phyloP scores from a whole-genome alignment of 2,797 vertebrate genomes.

The Pipistrellus nathusii region DNA sequence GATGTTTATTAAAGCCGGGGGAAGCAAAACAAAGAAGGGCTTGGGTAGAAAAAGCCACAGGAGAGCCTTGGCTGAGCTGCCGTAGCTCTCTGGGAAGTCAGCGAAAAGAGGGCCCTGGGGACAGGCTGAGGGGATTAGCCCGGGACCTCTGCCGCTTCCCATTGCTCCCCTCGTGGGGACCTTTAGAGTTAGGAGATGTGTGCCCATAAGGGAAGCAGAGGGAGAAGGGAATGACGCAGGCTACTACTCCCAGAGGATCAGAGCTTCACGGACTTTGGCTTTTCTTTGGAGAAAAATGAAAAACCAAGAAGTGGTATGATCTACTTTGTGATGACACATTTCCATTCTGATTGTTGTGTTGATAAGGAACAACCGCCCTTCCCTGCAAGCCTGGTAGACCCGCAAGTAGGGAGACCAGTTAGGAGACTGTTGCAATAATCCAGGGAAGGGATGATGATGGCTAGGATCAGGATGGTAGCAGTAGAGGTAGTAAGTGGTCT shows the following conservation, averaged over 20 bases:
- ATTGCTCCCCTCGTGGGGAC: not conserved
- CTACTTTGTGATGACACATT: not conserved
- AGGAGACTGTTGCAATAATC: not conserved
- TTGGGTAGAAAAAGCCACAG: not conserved
- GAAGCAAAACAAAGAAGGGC: not conserved
- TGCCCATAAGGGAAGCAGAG: not conserved
- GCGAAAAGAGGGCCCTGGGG: not conserved
- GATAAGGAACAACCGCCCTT: not conserved
- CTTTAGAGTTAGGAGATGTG: not conserved
- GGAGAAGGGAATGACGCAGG: not conserved
- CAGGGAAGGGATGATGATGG: not conserved
- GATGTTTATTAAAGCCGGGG: not conserved
- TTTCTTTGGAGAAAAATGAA: slow-evolving; percentile 29
- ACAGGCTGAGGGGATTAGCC: not conserved
- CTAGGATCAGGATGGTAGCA: not conserved
- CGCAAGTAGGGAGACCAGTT: not conserved
- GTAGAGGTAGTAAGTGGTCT: not conserved
- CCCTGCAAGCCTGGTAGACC: too few relatives aligned
- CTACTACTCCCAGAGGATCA: not conserved
- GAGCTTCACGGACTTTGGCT: not conserved
- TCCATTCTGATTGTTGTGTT: slow-evolving; percentile 4
- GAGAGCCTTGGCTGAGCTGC: not conserved
- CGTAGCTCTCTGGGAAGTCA: not conserved
- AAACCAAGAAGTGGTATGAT: not conserved
- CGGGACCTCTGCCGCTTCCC: not conserved